Evolutionary conservation across 2,113 vertebrate genomes (phyloP).

Genomic region (Pitta sordida): DNA sequence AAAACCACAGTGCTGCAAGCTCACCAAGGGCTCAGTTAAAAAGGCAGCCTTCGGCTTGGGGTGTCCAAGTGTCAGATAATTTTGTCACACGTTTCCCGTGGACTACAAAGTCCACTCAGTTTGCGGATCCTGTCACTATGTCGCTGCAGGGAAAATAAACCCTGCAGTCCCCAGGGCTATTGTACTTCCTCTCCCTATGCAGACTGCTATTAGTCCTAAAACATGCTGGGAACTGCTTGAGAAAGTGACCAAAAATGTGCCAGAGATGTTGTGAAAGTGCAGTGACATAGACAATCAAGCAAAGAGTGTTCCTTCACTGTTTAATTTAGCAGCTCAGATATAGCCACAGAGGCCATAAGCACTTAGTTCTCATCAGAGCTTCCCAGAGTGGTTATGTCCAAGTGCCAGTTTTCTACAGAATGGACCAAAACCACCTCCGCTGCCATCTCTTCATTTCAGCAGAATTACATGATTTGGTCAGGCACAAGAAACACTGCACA

Average conservation of each 20-base stretch:
- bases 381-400: neutral
- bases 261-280: neutral
- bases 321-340: neutral
- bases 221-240: neutral
- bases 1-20: neutral
- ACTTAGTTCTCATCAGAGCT: neutral
- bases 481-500: neutral
- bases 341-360: rapidly evolving
- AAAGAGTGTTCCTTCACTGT: neutral
- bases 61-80: neutral
- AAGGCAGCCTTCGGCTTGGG: neutral
- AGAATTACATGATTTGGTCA: neutral
- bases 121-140: neutral
- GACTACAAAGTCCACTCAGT: neutral
- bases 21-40: neutral
- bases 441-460: neutral
- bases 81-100: neutral
- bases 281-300: neutral
- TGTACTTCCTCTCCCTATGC: rapidly evolving
- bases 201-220: neutral
- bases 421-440: rapidly evolving
- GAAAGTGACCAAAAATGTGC: neutral
- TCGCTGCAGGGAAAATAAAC: neutral
- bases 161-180: rapidly evolving
- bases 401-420: neutral